Percentiles rank a stretch among this genome's conserved stretches.
Evolutionary conservation across 2,888 invertebrate genomes (phyloP).

Genomic region (Holacanthella duospinosa): DNA sequence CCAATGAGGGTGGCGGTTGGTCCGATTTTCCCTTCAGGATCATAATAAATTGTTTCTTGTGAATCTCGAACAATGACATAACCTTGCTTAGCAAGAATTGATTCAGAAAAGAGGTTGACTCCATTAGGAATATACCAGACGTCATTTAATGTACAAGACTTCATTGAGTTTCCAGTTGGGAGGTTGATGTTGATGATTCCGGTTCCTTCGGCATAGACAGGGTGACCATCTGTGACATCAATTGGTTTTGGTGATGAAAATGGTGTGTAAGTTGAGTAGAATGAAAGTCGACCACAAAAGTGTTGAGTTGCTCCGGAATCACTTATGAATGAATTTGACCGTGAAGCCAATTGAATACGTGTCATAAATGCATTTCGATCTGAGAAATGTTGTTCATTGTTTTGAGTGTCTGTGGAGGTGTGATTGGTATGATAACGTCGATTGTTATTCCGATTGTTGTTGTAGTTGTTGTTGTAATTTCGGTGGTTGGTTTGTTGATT

Average conservation of each 20-base stretch:
- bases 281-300: neutral
- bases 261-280: neutral
- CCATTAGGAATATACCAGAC: neutral
- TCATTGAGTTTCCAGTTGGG: neutral
- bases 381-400: neutral
- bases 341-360: neutral
- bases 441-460: too few species aligned
- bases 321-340: neutral
- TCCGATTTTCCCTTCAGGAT: neutral
- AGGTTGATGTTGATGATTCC: neutral
- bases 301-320: neutral
- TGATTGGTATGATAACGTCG: too few species aligned
- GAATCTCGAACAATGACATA: neutral
- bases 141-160: neutral
- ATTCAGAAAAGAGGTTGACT: neutral
- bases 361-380: neutral
- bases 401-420: neutral
- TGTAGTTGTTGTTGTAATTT: neutral
- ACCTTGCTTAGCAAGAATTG: neutral
- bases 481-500: neutral
- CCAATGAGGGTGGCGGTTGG: neutral
- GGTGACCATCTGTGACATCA: neutral
- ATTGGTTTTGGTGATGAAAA: neutral
- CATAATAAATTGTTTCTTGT: neutral
- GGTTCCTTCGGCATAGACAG: neutral